Conservation (phyloP, 2,113 vertebrate species). For the Corapipo altera region DNA sequence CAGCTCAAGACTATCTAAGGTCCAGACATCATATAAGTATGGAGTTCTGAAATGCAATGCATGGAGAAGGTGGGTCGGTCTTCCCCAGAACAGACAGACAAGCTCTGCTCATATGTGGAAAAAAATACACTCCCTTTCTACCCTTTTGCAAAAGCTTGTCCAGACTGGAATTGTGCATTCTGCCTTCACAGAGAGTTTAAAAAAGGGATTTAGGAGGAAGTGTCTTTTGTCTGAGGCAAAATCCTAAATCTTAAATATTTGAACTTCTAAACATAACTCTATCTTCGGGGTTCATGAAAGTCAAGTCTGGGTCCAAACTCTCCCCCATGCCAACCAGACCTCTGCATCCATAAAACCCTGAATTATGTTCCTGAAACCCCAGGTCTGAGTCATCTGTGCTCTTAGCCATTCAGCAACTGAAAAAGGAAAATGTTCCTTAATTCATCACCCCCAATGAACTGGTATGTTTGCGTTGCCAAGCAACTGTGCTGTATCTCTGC, state of each 20-base stretch:
- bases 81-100: background rate
- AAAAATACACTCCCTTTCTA: background rate
- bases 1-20: background rate
- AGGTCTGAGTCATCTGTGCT: background rate
- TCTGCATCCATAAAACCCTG: background rate
- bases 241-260: background rate
- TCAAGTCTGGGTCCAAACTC: background rate
- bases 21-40: background rate
- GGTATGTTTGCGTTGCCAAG: background rate
- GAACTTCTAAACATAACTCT: background rate
- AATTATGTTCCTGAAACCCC: background rate
- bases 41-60: background rate
- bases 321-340: background rate
- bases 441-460: background rate
- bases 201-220: background rate
- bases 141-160: background rate
- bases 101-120: background rate
- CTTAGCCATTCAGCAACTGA: background rate
- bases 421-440: slow-evolving; percentile 2
- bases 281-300: background rate
- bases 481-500: background rate
- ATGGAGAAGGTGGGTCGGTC: background rate
- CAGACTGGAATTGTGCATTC: rapidly evolving
- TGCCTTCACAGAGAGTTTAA: background rate
- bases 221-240: background rate